Evolutionary conservation across 2,888 invertebrate species (phyloP), one percentile per base, ranked within the genome.

Genomic region (Margaritifera margaritifera): DNA sequence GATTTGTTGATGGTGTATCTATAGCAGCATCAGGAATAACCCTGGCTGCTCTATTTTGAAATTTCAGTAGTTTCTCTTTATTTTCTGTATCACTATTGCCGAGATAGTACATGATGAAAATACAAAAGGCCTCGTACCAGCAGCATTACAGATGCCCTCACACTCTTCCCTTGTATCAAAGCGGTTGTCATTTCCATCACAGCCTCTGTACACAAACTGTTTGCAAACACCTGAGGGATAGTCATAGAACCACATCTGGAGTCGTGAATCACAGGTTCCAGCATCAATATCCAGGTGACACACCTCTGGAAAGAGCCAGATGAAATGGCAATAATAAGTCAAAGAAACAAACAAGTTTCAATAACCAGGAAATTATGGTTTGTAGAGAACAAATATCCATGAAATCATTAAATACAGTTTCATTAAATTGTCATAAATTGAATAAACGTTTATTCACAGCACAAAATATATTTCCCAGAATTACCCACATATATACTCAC

Each of bases 181-280:
- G 54, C 85, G 81, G 77, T 90, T 90, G 27, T 80, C 84, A 77
- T 90, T 90, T 22, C 90, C 89, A 18, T 83, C 85, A 75, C 90
- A 90, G 24, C 90, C 89, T 22, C 92, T 93, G 81, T 93, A 96
- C 71, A 92, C 89, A 91, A 97, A 97, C 82, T 92, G 92, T 59
- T 92, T 91, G 84, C 95, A 95, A 19, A 88, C 88, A 52, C 95
- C 94, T 58, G 93, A 92, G 18, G 90, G 85, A 3, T 72, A 68
- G 53, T 80, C 73, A 68, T 66, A 77, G 69, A 62, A 69, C 64
- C 71, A 79, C 61, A 75, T 60, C 15, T 56, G 59, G n/a, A 74
- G 52, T 22, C 55, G 57, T 18, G 70, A 64, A 25, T 64, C 60
- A 71, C 80, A 80, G 15, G 74, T 72, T 22, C 80, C 80, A 18